Evolutionary conservation across 1,140 invertebrate genomes (phyloP).

Genomic region (Drosophila subpulchrella): DNA sequence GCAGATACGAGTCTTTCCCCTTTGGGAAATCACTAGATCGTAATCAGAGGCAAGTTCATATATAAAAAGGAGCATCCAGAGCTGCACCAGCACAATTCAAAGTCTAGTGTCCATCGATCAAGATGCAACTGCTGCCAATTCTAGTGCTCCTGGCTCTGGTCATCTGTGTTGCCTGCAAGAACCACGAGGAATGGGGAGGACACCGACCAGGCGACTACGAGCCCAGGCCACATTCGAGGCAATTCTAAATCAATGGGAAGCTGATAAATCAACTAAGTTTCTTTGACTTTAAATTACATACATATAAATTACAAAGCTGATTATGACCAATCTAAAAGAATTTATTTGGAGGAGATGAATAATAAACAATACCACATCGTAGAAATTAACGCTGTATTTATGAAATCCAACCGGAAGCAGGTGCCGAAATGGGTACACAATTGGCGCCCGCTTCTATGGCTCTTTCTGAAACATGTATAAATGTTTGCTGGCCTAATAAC

Average conservation of each 20-base stretch:
- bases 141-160: slow-evolving; percentile 38
- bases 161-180: slow-evolving; percentile 34
- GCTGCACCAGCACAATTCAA: neutral
- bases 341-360: neutral
- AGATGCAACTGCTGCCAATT: slow-evolving; percentile 52
- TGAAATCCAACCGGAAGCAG: slow-evolving; percentile 23
- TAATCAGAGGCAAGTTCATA: neutral
- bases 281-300: no score
- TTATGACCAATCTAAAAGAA: no score
- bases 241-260: neutral
- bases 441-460: slow-evolving; percentile 15
- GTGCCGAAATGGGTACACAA: slow-evolving; percentile 12
- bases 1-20: slow-evolving; percentile 19
- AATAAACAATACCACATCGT: neutral
- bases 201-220: slow-evolving; percentile 30
- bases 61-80: slow-evolving; percentile 23
- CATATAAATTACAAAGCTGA: no score
- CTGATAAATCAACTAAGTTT: no score
- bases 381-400: slow-evolving; percentile 48
- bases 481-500: slow-evolving; percentile 47
- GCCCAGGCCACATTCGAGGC: slow-evolving; percentile 11
- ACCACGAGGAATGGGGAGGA: slow-evolving; percentile 37
- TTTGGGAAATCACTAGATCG: slow-evolving; percentile 4
- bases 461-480: slow-evolving; percentile 39
- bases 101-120: neutral